Evolutionary conservation across 2,888 invertebrate genomes (phyloP), one percentile per base, ranked within the genome.

Genomic region (Drosophila lutescens): DNA sequence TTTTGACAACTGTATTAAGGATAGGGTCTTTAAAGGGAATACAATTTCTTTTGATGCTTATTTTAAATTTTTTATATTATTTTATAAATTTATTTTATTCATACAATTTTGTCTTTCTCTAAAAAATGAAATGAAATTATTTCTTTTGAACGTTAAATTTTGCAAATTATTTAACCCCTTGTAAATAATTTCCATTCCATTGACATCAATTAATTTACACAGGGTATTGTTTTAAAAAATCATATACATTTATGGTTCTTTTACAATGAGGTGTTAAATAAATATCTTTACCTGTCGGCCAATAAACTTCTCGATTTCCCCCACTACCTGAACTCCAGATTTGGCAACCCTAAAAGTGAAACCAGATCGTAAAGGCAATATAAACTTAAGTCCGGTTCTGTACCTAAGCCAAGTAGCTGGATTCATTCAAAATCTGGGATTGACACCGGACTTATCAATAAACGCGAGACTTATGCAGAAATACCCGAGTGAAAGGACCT

Each of bases 391-490:
- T 66, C 73, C 65, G 34, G 40, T 50, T 41, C 30, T 61, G 62
- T 66, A 61, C 66, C 66, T 67, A 55, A 55, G 79, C 65, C 77
- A 72, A 79, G 66, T 63, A 63, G 53, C 38, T 8, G 83, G 86
- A 83, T 80, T 83, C 86, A 86, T 86, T 86, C 83, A 71, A 86
- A 83, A 83, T 79, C 83, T 79, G 58, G 62, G 62, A 73, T 41
- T 76, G 70, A 40, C 55, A 63, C 61, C 61, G 57, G 82, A 80
- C 77, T 83, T 86, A 79, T 83, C 79, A 83, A 83, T 83, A 82
- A 76, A 68, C 66, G 60, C n/a, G 44, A 55, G 79, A 62, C 71
- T 84, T 73, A 63, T 30, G 55, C 20, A 32, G 61, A 44, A 59
- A 41, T 47, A 53, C 43, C 53, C 41, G 26, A 46, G 53, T 17